Percentiles rank a stretch among this genome's conserved stretches.
Evolutionary conservation across 2,888 invertebrate species (phyloP).

Genomic region (Watsonalla binaria): DNA sequence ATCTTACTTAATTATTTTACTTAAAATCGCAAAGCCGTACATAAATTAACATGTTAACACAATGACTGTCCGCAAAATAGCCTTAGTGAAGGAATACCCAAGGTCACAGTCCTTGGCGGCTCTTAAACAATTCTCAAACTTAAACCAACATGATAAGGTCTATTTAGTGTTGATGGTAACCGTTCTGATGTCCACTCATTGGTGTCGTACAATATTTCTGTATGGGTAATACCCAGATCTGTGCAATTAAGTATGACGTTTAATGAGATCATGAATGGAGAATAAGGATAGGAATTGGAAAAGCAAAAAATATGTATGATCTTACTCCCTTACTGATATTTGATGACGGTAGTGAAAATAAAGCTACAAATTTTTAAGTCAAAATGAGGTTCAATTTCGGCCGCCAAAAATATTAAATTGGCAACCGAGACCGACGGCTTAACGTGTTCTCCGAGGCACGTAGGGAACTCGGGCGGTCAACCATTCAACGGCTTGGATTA

Average conservation of each 20-base stretch:
- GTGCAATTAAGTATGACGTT: constrained; percentile 1
- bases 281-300: too few relatives aligned
- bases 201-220: constrained; percentile 18
- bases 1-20: too few relatives aligned
- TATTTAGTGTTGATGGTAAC: constrained; percentile 6
- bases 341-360: too few relatives aligned
- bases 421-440: too few relatives aligned
- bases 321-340: too few relatives aligned
- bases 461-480: too few relatives aligned
- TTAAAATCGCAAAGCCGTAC: constrained; percentile 3
- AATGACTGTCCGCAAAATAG: constrained; percentile 23
- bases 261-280: background rate
- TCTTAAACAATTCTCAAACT: constrained; percentile 3
- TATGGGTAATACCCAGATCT: constrained; percentile 18
- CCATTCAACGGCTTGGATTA: too few relatives aligned
- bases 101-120: constrained; percentile 10
- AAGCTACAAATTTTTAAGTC: too few relatives aligned
- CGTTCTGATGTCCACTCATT: constrained; percentile 3
- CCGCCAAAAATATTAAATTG: too few relatives aligned
- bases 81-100: constrained; percentile 15
- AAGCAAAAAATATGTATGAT: too few relatives aligned
- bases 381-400: too few relatives aligned
- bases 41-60: constrained; percentile 23
- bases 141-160: constrained; percentile 2
- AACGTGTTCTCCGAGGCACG: too few relatives aligned